phyloP scores from a whole-genome alignment of 2,113 vertebrate species.

The Elgaria multicarinata region DNA sequence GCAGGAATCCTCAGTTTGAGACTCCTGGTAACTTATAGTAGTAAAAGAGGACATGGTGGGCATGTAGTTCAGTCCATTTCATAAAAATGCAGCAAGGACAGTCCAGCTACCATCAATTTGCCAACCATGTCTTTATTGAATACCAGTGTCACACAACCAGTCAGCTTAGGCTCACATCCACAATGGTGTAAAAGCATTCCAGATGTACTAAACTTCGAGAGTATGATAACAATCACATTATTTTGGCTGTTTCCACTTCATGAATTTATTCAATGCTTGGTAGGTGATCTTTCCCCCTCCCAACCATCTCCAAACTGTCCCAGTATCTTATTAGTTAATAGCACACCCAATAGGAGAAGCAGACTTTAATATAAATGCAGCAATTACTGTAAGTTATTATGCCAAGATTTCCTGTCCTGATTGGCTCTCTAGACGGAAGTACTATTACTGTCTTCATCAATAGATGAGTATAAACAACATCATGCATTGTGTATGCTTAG shows the following conservation, averaged over 20 bases:
- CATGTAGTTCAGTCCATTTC: neutral
- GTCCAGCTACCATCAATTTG: neutral
- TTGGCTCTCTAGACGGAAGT: constrained; percentile 67
- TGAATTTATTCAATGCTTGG: neutral
- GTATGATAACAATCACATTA: neutral
- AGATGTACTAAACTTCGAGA: neutral
- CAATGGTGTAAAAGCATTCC: neutral
- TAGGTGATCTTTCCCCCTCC: neutral
- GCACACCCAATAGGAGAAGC: constrained; percentile 61
- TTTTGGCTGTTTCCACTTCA: constrained; percentile 16
- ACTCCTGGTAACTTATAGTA: too few relatives aligned
- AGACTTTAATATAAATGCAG: constrained; percentile 52
- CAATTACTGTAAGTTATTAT: constrained; percentile 49
- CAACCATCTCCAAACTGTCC: constrained; percentile 34
- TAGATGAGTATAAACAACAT: constrained; percentile 36
- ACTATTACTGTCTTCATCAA: constrained; percentile 47
- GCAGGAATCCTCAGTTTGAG: too few relatives aligned
- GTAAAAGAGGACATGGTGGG: too few relatives aligned
- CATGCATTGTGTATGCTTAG: constrained; percentile 45
- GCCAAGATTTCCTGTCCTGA: constrained; percentile 52
- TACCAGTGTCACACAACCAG: neutral
- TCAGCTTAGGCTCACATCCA: neutral
- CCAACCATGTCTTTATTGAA: neutral
- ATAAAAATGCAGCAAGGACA: neutral
- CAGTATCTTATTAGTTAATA: constrained; percentile 65